A percentile compares a stretch with the other conserved stretches of the same genome.
Evolutionary conservation across 1,140 invertebrate species (phyloP).

Genomic region (Drosophila orosa): DNA sequence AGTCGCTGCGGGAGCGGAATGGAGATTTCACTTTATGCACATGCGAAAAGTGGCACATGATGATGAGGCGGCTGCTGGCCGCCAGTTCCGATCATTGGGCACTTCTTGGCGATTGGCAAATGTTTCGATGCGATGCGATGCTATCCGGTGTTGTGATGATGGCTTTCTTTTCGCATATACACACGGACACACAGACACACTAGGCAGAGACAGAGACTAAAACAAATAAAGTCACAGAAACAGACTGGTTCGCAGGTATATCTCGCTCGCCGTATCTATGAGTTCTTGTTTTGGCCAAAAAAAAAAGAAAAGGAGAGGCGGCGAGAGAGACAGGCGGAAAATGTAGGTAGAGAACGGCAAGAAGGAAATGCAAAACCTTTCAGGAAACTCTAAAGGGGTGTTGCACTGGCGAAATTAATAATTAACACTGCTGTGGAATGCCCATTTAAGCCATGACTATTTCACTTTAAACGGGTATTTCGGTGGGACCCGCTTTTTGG

Average conservation of each 20-base stretch:
- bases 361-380: constrained; percentile 17
- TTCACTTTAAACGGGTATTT: constrained; percentile 40
- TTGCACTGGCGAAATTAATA: constrained; percentile 4
- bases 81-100: constrained; percentile 74
- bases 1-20: constrained; percentile 22
- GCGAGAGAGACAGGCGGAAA: constrained; percentile 3
- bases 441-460: constrained; percentile 36
- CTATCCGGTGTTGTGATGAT: constrained; percentile 25
- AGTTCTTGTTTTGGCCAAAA: constrained; percentile 63
- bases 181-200: constrained; percentile 37
- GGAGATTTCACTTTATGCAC: constrained; percentile 77
- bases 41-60: constrained; percentile 80
- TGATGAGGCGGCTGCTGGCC: constrained; percentile 65
- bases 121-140: constrained; percentile 19
- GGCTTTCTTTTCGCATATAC: constrained; percentile 68
- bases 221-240: constrained; percentile 67
- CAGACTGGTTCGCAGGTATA: constrained; percentile 67
- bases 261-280: constrained; percentile 52
- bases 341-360: constrained; percentile 7
- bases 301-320: constrained; percentile 28
- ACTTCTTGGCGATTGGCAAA: constrained; percentile 74
- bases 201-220: constrained; percentile 72
- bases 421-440: constrained; percentile 40
- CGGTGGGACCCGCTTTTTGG: constrained; percentile 25
- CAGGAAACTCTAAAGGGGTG: constrained; percentile 8